Percentiles rank a stretch among this genome's conserved stretches.
Conservation (phyloP, 2,113 vertebrate species). For the Lampris megalopsis region DNA sequence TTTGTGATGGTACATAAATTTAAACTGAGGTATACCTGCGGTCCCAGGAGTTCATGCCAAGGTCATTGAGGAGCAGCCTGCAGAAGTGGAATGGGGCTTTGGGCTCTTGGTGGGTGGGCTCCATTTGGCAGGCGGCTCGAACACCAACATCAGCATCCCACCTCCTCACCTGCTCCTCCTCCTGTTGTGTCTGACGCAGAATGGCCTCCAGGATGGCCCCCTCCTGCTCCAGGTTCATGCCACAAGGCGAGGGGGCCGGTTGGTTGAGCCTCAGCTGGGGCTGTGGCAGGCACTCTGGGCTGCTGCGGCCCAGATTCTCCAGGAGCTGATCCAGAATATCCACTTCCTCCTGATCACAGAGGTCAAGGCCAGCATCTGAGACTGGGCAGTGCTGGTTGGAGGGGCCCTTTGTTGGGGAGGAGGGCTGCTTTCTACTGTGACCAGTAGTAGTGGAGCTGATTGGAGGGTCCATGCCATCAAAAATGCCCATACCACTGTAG, state of each 20-base stretch:
- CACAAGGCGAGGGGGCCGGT: conserved; percentile 86
- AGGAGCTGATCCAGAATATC: conserved; percentile 90
- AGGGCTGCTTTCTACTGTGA: conserved; percentile 39
- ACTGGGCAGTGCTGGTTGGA: conserved; percentile 36
- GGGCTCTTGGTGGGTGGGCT: conserved; percentile 85
- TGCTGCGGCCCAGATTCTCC: conserved; percentile 88
- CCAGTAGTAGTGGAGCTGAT: background rate
- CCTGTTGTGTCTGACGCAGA: conserved; percentile 84
- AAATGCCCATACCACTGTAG: conserved; percentile 44
- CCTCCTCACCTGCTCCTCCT: conserved; percentile 84
- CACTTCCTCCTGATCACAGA: conserved; percentile 77
- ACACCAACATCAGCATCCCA: conserved; percentile 77
- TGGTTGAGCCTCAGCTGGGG: conserved; percentile 89
- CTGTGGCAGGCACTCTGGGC: conserved; percentile 92
- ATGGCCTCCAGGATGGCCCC: conserved; percentile 86
- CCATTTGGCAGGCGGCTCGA: conserved; percentile 80
- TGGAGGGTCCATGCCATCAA: conserved; percentile 33
- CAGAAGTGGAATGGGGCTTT: conserved; percentile 96
- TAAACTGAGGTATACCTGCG: conserved; percentile 85
- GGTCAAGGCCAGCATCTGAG: conserved; percentile 50
- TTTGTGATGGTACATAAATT: background rate
- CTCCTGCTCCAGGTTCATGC: conserved; percentile 91
- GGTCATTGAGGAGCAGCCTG: conserved; percentile 90
- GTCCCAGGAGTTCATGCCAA: conserved; percentile 99
- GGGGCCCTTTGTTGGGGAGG: conserved; percentile 51